Evolutionary conservation across 2,113 vertebrate species (phyloP), one percentile per base, ranked within the genome.

Genomic region (Lophius piscatorius): DNA sequence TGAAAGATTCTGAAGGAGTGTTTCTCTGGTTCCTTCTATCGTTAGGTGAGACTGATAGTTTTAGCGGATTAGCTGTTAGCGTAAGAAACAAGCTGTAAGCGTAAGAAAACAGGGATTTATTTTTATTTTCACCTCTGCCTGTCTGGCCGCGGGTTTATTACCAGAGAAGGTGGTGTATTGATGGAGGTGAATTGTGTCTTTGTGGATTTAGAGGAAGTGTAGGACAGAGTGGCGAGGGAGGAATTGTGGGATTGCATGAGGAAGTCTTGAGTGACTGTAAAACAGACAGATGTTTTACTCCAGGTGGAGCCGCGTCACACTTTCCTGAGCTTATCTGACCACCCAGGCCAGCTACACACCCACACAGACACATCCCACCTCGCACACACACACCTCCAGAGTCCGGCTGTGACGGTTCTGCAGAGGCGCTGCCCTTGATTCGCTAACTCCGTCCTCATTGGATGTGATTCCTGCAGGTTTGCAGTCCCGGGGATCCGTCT

Each of bases 291-390:
- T 70, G 63, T 50, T 68, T 68, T 59, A 59, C 75, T 69, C 58
- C 5, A 47, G 60, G 60, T 72, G 55, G 60, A 70, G 65, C 47
- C 40, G 22, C 41, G 49, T 52, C 18, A 3, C 63, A 68, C 65
- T 71, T 75, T 45, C 40, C 16, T 22, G n/a, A 62, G 78, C 58
- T 88, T 77, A 86, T 88, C 77, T 71, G 39, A 60, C 81, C 78
- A 56, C 21, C 59, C 76, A 75, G 49, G 29, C 72, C 49, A 51
- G 51, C 20, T 23, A 58, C 66, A 41, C 63, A 50, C 49, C 23
- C 46, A 51, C 24, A 24, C 28, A 57, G 26, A 63, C 57, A 71
- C 24, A 58, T 6, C 34, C 26, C 22, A 28, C 44, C 18, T 1
- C 23, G 14, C 24, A 56, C 46, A 14, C 45, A 60, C 59, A 47